phyloP scores from a whole-genome alignment of 2,888 invertebrate genomes.

The Strigamia transsilvanica region DNA sequence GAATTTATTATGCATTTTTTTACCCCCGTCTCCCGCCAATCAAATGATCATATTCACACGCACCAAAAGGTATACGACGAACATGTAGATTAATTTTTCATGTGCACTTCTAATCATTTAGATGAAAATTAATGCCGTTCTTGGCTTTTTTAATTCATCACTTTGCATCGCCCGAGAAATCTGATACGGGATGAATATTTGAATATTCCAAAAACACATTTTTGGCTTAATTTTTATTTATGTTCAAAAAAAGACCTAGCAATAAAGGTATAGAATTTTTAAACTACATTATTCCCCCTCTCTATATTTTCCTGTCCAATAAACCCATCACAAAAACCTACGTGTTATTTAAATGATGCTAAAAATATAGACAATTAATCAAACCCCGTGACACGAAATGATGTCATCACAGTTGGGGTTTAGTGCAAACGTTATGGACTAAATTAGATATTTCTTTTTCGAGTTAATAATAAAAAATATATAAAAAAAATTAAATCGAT shows the following conservation, averaged over 20 bases:
- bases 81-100: constrained; percentile 30
- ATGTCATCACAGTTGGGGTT: constrained; percentile 39
- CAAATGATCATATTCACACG: constrained; percentile 10
- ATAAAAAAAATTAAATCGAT: constrained; percentile 36
- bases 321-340: background rate
- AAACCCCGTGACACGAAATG: constrained; percentile 1
- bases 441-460: background rate
- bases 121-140: background rate
- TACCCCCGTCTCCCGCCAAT: background rate
- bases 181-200: background rate
- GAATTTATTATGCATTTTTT: constrained; percentile 38
- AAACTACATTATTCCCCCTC: background rate
- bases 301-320: background rate
- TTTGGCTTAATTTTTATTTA: background rate
- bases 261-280: background rate
- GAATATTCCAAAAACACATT: background rate
- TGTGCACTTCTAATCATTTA: constrained; percentile 22
- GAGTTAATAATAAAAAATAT: background rate
- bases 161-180: background rate
- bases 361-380: constrained; percentile 40
- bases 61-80: background rate
- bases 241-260: background rate
- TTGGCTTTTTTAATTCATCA: background rate
- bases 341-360: constrained; percentile 41
- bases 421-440: background rate